These are phyloP conservation scores for Halcyon chelicuti DNA, from an alignment of 2,797 vertebrate species.

Conservation along the genomic window DNA sequence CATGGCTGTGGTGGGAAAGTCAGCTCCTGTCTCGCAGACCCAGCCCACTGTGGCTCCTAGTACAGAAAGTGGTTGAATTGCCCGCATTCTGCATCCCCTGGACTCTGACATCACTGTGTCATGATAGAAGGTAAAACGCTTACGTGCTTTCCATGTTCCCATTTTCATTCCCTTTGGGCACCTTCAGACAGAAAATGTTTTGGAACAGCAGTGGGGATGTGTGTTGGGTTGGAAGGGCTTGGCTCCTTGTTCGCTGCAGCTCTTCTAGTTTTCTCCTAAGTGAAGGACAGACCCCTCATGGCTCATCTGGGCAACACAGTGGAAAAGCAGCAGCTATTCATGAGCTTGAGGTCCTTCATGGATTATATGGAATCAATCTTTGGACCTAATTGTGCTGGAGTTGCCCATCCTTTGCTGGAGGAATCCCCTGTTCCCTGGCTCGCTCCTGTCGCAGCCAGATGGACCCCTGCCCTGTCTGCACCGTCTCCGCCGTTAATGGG, in stretches of 20 bases:
- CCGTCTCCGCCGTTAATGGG: background rate
- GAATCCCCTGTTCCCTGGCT: background rate
- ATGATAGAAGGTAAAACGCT: background rate
- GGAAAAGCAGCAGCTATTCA: background rate
- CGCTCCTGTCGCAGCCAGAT: fast-evolving
- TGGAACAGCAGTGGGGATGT: background rate
- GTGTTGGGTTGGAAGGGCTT: background rate
- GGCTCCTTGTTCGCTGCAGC: background rate
- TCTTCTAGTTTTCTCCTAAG: background rate
- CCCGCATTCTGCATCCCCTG: background rate
- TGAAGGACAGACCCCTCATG: background rate
- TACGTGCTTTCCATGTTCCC: background rate
- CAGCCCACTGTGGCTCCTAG: background rate
- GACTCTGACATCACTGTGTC: background rate
- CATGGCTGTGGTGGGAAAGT: background rate
- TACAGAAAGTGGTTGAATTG: background rate
- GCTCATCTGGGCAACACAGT: background rate
- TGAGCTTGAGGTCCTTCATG: background rate
- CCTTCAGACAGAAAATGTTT: background rate
- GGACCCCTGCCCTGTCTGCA: background rate
- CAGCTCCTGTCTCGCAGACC: background rate
- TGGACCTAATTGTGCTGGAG: background rate
- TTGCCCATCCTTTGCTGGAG: background rate
- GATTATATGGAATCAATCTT: background rate
- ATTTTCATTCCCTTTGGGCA: background rate